Conservation (phyloP, 2,113 vertebrate species). For the Cinclus mexicanus region DNA sequence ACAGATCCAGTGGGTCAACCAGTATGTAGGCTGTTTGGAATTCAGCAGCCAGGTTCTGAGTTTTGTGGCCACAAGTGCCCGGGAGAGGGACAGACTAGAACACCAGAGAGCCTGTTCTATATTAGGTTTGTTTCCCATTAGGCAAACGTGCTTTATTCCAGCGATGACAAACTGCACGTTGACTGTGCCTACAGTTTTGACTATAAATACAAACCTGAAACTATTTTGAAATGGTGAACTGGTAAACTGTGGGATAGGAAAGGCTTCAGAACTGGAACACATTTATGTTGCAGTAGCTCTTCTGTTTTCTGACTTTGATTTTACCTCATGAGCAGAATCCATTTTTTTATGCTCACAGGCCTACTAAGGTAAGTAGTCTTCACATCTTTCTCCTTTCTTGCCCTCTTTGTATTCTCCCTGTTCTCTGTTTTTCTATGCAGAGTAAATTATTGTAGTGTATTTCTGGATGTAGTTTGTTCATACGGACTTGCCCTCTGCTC, state of each 20-base stretch:
- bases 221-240: background rate
- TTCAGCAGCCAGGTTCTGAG: background rate
- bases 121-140: background rate
- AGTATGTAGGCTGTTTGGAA: background rate
- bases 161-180: background rate
- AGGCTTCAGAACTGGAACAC: background rate
- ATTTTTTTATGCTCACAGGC: background rate
- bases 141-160: background rate
- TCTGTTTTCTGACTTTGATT: background rate
- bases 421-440: background rate
- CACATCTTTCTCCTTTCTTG: background rate
- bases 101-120: background rate
- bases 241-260: background rate
- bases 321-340: background rate
- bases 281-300: background rate
- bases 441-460: background rate
- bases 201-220: background rate
- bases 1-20: rapidly evolving
- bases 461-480: background rate
- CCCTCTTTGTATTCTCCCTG: background rate
- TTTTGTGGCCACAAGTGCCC: background rate
- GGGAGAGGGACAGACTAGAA: background rate
- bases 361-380: background rate
- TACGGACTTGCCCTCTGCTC: background rate
- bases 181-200: background rate